Base-by-base conservation (phyloP, 2,888 invertebrate species). In the Xestia ashworthii region DNA sequence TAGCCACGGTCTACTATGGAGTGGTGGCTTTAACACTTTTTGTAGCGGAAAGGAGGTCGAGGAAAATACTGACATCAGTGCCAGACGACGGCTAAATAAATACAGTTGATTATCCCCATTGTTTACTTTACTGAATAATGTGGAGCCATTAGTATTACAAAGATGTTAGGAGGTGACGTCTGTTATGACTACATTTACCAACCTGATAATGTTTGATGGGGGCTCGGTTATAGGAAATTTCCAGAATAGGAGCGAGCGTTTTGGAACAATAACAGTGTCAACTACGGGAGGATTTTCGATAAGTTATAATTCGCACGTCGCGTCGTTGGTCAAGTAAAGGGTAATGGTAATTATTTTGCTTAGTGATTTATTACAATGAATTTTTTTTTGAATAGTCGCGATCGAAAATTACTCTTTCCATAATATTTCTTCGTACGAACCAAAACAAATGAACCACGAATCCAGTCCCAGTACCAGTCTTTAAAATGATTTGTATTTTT, bases 1-100 rank as follows among this genome's bases (percentile, higher is more conserved):
- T n/a, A 65, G n/a, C n/a, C 11, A 5, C 0, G 12, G 41, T 9
- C 12, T 12, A 14, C 11, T 44, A n/a, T 65, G 65, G 44, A 65
- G 16, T 65, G 5, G 0, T 14, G 9, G 44, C 65, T 44, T 65
- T 44, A 44, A 0, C 14, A 65, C 4, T 65, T 65, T 64, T 75
- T 84, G 67, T 71, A 44, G 48, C 41, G 44, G 46, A 58, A 85
- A 78, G 14, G 46, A 44, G 71, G 60, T 82, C 60, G 38, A 41
- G 44, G 25, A 81, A 71, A 60, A 55, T 55, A 60, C 32, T 68
- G 53, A 38, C 32, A 76, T 68, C 55, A 50, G 50, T 41, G 9
- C n/a, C 41, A 38, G 60, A 58, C 22, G 22, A 19, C 14, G 44
- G 38, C 25, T 38, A 44, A 85, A 73, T 68, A 71, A 53, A 65